Evolutionary conservation across 2,888 invertebrate genomes (phyloP), one percentile per base, ranked within the genome.

Genomic region (Limnephilus auricula): DNA sequence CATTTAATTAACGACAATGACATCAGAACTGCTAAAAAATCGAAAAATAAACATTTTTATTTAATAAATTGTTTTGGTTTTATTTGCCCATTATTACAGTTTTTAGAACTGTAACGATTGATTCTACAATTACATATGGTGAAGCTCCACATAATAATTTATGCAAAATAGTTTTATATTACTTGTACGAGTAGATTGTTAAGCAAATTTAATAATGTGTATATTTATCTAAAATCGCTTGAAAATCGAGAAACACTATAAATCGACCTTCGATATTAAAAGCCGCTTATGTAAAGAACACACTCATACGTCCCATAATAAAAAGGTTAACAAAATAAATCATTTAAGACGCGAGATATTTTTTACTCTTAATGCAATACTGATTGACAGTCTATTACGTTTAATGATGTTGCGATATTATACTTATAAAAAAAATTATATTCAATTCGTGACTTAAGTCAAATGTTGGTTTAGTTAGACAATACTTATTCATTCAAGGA

Each of bases 341-440:
- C 86, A 65, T 86, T 86, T 50, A 86, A 45, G 50, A 85, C 30
- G 85, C 3, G 40, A 78, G 88, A 86, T 50, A 25, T 87, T 87
- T 88, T 88, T 79, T 88, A 79, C 40, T 86, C 50, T 13, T 37
- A 79, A 79, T 89, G 89, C 89, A 89, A 80, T 88, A 83, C 87
- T 92, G 92, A 92, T 90, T 92, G 92, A 92, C 92, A 92, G 90
- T 90, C 92, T 88, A 92, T 92, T 90, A 92, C 92, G 87, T 90
- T 87, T 89, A 90, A 92, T 92, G 92, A 92, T 90, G 86, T 87
- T 87, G 92, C 92, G 83, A 90, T 87, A 92, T 87, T 92, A 90
- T 84, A 86, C 89, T 34, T n/a, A 13, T 79, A n/a, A 78, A 79
- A 79, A 79, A 79, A 88, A n/a, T 37, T 34, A 79, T 88, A 65